Conservation (phyloP, 2,797 vertebrate genomes). For the Setipinna tenuifilis region DNA sequence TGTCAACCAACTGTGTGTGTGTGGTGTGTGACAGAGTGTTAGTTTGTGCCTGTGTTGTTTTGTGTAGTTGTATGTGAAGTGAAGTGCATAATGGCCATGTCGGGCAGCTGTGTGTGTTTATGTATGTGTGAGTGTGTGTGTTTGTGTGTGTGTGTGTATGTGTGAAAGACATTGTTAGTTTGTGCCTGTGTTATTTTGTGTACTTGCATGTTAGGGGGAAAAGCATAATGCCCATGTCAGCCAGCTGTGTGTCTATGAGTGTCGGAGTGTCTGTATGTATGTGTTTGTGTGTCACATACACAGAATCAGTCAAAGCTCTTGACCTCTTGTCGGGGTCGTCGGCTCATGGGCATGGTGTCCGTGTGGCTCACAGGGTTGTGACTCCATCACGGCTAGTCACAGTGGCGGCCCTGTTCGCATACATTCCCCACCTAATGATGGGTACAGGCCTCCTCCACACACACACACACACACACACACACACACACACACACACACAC, state of each 20-base stretch:
- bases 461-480: slow-evolving; percentile 9
- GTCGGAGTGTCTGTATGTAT: too few species aligned
- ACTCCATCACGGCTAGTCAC: slow-evolving; percentile 33
- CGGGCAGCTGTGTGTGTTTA: too few species aligned
- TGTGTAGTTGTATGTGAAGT: background rate
- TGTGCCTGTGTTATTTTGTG: too few species aligned
- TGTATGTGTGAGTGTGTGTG: too few species aligned
- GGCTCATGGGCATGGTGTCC: background rate
- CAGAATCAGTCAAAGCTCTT: background rate
- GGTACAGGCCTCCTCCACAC: background rate
- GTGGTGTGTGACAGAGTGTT: slow-evolving; percentile 15
- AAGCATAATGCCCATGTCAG: slow-evolving; percentile 3
- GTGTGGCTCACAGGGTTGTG: slow-evolving; percentile 20
- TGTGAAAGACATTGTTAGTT: too few species aligned
- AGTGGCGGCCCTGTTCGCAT: slow-evolving; percentile 12
- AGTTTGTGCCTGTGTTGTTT: background rate
- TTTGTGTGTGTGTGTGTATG: too few species aligned
- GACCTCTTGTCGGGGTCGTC: background rate
- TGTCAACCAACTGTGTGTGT: slow-evolving; percentile 22
- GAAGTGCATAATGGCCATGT: too few species aligned
- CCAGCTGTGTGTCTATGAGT: background rate
- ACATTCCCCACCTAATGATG: slow-evolving; percentile 37
- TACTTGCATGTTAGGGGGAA: too few species aligned
- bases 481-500: background rate
- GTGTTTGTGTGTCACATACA: background rate